These are phyloP conservation scores for Cacatua alba DNA, from an alignment of 2,113 vertebrate species.

Conservation along the genomic window DNA sequence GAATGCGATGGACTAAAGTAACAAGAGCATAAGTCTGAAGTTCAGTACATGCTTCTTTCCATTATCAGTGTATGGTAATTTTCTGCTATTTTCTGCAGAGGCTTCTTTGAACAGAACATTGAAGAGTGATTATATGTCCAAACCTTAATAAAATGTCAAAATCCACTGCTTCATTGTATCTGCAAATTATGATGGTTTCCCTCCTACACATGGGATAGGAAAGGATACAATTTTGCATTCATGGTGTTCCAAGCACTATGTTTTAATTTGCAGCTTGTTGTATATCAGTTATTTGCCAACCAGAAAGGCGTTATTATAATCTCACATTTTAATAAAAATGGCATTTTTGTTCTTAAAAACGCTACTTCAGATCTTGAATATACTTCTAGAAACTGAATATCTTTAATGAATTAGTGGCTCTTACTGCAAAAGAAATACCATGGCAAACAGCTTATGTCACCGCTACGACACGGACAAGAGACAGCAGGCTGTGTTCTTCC, in stretches of 20 bases:
- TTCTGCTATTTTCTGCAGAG: slow-evolving; percentile 48
- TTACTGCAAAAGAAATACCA: background rate
- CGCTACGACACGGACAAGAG: background rate
- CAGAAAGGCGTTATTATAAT: background rate
- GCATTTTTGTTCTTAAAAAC: background rate
- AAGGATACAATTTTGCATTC: slow-evolving; percentile 25
- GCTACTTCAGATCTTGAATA: background rate
- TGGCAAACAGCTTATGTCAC: background rate
- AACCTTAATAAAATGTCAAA: slow-evolving; percentile 57
- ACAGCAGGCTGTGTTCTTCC: background rate
- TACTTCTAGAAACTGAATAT: background rate
- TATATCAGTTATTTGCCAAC: slow-evolving; percentile 15
- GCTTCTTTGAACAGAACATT: slow-evolving; percentile 35
- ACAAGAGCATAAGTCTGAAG: background rate
- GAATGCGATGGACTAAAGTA: background rate
- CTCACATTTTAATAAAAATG: background rate
- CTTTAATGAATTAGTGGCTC: background rate
- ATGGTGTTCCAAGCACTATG: background rate
- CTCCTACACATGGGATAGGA: slow-evolving; percentile 22
- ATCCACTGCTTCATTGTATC: slow-evolving; percentile 28
- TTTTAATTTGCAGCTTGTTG: slow-evolving; percentile 14
- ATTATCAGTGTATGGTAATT: slow-evolving; percentile 22
- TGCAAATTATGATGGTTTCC: slow-evolving; percentile 25
- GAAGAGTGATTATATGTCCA: slow-evolving; percentile 45
- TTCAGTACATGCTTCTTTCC: background rate